phyloP scores from a whole-genome alignment of 2,888 invertebrate species.

The Tenodera sinensis region DNA sequence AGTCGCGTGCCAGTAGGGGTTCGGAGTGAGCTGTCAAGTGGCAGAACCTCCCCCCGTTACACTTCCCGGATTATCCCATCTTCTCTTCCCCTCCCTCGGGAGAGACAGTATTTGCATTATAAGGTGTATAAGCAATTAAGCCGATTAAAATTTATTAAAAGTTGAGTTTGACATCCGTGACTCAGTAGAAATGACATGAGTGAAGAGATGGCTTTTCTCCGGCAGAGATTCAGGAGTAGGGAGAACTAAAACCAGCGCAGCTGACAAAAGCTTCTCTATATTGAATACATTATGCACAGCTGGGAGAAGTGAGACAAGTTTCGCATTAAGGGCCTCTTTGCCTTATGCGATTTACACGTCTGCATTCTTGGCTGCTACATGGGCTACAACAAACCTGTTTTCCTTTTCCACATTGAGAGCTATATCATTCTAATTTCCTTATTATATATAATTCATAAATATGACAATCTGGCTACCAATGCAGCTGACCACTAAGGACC shows the following conservation, averaged over 20 bases:
- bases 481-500: too few species aligned
- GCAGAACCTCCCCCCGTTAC: not conserved
- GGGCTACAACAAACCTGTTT: too few species aligned
- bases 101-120: conserved; percentile 23
- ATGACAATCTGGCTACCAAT: too few species aligned
- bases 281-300: not conserved
- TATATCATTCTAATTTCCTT: too few species aligned
- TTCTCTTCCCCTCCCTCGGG: not conserved
- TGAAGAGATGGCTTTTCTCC: not conserved
- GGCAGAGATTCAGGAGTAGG: not conserved
- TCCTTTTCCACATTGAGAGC: too few species aligned
- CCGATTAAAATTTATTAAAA: conserved; percentile 32
- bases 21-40: conserved; percentile 5
- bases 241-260: not conserved
- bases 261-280: not conserved
- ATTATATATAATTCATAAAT: too few species aligned
- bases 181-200: conserved; percentile 8
- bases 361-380: too few species aligned
- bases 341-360: too few species aligned
- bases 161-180: conserved; percentile 24
- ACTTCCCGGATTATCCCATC: conserved; percentile 1
- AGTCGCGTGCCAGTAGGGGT: not conserved
- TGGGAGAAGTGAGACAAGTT: not conserved
- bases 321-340: not conserved
- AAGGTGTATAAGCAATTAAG: conserved; percentile 27